Conservation (phyloP, 2,888 invertebrate species). For the Drosophila colorata region DNA sequence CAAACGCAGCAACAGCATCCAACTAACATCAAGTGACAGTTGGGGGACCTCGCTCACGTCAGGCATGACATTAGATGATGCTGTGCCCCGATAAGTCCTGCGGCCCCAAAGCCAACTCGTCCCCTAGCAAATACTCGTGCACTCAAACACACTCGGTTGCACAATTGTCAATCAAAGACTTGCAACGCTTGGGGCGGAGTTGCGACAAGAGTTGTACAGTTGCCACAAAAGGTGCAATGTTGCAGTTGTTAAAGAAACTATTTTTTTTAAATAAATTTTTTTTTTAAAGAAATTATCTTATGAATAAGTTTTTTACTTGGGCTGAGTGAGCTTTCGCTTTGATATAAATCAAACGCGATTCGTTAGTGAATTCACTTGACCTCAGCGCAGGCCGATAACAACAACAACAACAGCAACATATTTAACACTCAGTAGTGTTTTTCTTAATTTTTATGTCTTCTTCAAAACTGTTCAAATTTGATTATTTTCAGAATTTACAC, state of each 20-base stretch:
- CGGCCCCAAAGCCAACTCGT: slow-evolving; percentile 12
- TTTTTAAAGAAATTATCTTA: too few species aligned
- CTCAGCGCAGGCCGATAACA: slow-evolving; percentile 12
- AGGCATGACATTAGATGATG: slow-evolving; percentile 77
- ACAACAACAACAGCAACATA: background rate
- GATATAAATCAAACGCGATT: too few species aligned
- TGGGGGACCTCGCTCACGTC: slow-evolving; percentile 49
- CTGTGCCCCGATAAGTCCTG: slow-evolving; percentile 55
- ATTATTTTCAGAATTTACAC: slow-evolving; percentile 71
- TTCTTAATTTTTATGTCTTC: slow-evolving; percentile 62
- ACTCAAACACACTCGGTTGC: slow-evolving; percentile 35
- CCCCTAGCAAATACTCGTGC: too few species aligned
- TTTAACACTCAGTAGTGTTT: slow-evolving; percentile 33
- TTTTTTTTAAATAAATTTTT: too few species aligned
- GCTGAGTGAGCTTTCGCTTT: too few species aligned
- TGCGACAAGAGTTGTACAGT: slow-evolving; percentile 43
- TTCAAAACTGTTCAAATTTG: slow-evolving; percentile 59
- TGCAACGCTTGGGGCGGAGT: slow-evolving; percentile 1
- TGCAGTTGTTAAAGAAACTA: too few species aligned
- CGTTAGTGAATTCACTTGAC: slow-evolving; percentile 30
- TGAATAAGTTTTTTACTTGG: too few species aligned
- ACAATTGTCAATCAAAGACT: slow-evolving; percentile 59
- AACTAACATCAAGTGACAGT: slow-evolving; percentile 69
- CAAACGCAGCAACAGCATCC: slow-evolving; percentile 47
- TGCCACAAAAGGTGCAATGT: slow-evolving; percentile 25